A percentile compares a stretch with the other conserved stretches of the same genome.
Evolutionary conservation across 2,797 vertebrate genomes (phyloP).

Genomic region (Numenius phaeopus): DNA sequence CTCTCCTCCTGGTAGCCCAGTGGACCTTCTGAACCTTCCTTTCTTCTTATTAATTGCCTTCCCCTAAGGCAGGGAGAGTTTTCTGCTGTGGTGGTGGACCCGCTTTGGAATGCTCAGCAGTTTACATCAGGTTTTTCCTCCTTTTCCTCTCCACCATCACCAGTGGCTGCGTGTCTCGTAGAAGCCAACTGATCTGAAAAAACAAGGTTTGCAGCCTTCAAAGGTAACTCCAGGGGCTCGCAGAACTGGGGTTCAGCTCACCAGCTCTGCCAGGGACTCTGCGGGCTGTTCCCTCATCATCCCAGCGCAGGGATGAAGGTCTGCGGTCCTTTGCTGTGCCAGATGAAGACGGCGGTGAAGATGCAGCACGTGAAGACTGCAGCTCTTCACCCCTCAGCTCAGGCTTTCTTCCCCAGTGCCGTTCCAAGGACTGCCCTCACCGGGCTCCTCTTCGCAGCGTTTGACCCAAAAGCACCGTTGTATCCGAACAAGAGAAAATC

Average conservation of each 20-base stretch:
- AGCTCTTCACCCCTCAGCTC: background rate
- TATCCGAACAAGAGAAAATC: background rate
- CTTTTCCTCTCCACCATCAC: background rate
- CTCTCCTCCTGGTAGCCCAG: background rate
- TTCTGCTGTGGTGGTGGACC: background rate
- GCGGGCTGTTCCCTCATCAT: background rate
- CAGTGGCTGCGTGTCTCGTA: rapidly evolving
- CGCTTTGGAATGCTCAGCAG: background rate
- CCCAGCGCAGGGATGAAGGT: rapidly evolving
- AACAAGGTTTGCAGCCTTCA: no score
- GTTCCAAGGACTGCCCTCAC: background rate
- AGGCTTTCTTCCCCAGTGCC: background rate
- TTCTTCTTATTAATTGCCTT: background rate
- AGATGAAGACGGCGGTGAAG: background rate
- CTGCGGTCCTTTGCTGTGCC: background rate
- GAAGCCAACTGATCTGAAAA: no score
- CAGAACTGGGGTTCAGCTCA: background rate
- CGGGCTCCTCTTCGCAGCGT: background rate
- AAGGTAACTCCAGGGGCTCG: no score
- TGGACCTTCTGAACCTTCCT: background rate
- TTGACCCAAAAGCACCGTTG: rapidly evolving
- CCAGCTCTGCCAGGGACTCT: background rate
- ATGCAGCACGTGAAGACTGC: background rate
- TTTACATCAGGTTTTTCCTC: background rate
- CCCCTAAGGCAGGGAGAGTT: background rate